Conservation (phyloP, 2,113 vertebrate species). For the Pitta sordida region DNA sequence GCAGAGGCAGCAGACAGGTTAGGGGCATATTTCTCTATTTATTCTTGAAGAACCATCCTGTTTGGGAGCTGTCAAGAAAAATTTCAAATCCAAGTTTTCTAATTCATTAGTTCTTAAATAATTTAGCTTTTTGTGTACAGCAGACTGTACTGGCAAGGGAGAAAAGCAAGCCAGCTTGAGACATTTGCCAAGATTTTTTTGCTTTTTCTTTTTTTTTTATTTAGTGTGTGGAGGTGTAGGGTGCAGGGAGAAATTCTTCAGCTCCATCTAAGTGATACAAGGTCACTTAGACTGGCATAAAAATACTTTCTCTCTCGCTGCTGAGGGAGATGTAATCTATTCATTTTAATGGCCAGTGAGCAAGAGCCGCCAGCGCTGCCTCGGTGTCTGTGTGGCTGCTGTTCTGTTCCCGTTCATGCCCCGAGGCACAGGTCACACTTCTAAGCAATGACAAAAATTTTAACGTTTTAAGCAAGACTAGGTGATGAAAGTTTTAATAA, state of each 20-base stretch:
- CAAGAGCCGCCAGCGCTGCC: background rate
- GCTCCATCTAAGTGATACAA: background rate
- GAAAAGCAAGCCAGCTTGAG: background rate
- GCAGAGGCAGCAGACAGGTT: background rate
- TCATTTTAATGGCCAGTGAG: background rate
- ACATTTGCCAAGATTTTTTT: background rate
- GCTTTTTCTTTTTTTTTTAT: background rate
- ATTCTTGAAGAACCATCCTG: conserved; percentile 5
- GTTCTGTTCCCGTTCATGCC: background rate
- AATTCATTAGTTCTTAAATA: conserved; percentile 28
- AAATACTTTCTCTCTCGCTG: background rate
- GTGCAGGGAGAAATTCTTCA: background rate
- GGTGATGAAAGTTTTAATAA: conserved; percentile 27
- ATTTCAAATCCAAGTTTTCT: conserved; percentile 47
- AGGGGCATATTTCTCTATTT: conserved; percentile 13
- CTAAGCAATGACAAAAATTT: background rate
- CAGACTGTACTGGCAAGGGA: background rate
- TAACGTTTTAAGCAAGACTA: background rate
- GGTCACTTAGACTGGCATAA: background rate
- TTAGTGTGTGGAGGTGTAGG: background rate
- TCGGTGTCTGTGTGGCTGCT: background rate
- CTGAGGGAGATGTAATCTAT: background rate
- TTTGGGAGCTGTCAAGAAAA: conserved; percentile 33
- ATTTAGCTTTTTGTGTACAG: background rate
- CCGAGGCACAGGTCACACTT: background rate